phyloP scores from a whole-genome alignment of 2,888 invertebrate species.

The Syrista parreyssii region DNA sequence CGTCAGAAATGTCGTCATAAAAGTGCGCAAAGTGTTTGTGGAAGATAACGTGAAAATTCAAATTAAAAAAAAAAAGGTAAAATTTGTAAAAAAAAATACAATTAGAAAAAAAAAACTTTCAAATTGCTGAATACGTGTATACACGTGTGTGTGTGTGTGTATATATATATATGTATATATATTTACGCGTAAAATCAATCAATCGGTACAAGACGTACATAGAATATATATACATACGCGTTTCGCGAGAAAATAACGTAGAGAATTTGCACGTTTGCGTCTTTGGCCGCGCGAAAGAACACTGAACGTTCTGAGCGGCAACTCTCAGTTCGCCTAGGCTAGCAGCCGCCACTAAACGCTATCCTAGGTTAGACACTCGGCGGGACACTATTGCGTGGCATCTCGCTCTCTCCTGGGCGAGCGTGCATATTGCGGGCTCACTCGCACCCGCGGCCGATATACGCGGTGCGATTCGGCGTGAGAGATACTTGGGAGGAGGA shows the following conservation, averaged over 20 bases:
- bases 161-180: neutral
- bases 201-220: neutral
- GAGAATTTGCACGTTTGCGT: conserved; percentile 4
- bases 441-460: conserved; percentile 26
- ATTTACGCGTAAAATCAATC: neutral
- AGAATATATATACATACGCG: neutral
- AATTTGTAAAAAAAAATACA: neutral
- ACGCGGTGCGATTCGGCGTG: conserved; percentile 19
- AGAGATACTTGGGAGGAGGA: neutral
- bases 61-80: neutral
- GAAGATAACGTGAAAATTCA: neutral
- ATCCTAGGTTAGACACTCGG: conserved; percentile 61
- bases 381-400: conserved; percentile 32
- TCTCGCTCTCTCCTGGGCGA: conserved; percentile 41
- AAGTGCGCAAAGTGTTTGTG: neutral
- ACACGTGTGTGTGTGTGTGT: too few species aligned
- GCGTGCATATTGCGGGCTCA: conserved; percentile 18
- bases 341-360: conserved; percentile 60
- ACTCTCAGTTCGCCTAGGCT: conserved; percentile 61
- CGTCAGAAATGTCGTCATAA: neutral
- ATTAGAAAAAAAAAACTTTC: neutral
- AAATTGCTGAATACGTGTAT: neutral
- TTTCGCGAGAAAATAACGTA: neutral
- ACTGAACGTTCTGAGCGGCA: conserved; percentile 57
- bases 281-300: conserved; percentile 48